Conservation (phyloP, 1,140 invertebrate genomes). For the Nasonia longicornis region DNA sequence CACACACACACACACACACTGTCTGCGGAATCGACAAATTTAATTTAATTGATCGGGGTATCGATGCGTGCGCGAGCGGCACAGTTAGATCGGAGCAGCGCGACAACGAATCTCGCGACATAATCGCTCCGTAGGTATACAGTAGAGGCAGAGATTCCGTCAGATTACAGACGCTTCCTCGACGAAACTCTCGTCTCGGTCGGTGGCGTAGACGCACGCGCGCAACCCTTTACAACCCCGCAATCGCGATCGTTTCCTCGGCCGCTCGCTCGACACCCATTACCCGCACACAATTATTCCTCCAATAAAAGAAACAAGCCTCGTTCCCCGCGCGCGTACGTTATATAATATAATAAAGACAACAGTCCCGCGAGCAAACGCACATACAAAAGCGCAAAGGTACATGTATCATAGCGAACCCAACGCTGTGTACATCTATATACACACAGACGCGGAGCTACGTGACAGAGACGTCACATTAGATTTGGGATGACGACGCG, state of each 20-base stretch:
- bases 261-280: neutral
- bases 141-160: neutral
- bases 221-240: neutral
- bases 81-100: neutral
- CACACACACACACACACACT: too few relatives aligned
- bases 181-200: neutral
- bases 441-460: slow-evolving; percentile 31
- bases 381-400: neutral
- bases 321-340: neutral
- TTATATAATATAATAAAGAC: neutral
- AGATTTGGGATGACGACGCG: slow-evolving; percentile 56
- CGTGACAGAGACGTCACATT: slow-evolving; percentile 68
- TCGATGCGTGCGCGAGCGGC: neutral
- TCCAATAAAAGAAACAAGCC: neutral
- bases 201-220: neutral
- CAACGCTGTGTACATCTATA: neutral
- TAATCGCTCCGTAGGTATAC: too few relatives aligned
- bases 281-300: neutral
- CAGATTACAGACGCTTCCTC: neutral
- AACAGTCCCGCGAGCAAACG: neutral
- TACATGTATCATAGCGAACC: neutral
- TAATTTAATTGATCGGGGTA: neutral
- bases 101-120: neutral
- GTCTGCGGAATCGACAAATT: neutral
- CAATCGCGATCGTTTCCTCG: neutral